Base-by-base conservation (phyloP, 2,888 invertebrate genomes). In the Cylindroiulus punctatus region DNA sequence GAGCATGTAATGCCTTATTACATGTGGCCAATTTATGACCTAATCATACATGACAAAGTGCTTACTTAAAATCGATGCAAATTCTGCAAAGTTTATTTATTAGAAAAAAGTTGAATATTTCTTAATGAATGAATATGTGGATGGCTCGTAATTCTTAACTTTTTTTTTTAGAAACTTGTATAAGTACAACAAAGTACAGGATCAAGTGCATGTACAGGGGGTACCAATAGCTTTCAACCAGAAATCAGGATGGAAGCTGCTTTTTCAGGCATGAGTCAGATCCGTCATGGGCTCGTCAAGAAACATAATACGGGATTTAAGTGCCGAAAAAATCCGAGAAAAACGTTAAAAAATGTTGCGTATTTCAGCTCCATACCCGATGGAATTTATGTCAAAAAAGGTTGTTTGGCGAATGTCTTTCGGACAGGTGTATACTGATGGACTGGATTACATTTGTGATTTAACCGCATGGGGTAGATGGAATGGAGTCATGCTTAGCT, bases 401-500 rank as follows among this genome's bases (percentile, higher is more conserved):
- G 76, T 76, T 76, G 76, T 76, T 76, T 76, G 26, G 26, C 26
- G 30, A 76, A 76, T 76, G 76, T 76, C 76, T 76, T 76, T 76
- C 76, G 76, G 76, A 76, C 76, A 76, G 76, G 76, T 76, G 76
- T 76, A 76, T 76, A 76, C 76, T 76, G 76, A 76, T 76, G 76
- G 76, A 30, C 76, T 76, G 76, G 76, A 30, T 76, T 76, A 76
- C 76, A 76, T 76, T 76, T 76, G 76, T 76, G 76, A 76, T 76
- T 76, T 76, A 30, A 76, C 76, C 30, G 26, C 76, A 76, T 76
- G 76, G 76, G 76, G 76, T 76, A 76, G 76, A 76, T 76, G 76
- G 76, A 76, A 76, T 76, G 76, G 76, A 76, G 76, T 76, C 76
- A 76, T 76, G 76, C 76, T 76, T 76, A 76, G 76, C 76, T 76